Evolutionary conservation across 2,797 vertebrate species (phyloP), one percentile per base, ranked within the genome.

Genomic region (Eulemur coronatus): DNA sequence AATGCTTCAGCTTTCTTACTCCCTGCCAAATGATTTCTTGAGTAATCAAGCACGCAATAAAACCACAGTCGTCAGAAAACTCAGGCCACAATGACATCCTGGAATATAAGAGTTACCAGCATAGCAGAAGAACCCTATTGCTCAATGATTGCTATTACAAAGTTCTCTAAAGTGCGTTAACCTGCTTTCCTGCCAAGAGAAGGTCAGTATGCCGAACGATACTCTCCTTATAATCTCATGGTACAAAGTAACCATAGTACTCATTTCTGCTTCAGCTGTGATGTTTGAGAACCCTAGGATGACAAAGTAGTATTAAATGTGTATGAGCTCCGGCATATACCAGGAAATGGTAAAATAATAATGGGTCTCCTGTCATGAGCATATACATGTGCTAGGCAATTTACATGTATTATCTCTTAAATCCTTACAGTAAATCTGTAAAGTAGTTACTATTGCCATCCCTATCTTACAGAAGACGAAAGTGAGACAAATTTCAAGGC

Each of bases 1-100:
- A 95, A 80, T 70, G 22, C 50, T 80, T 88, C 57, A 41, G 33
- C 5, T 80, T 67, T 91, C 33, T 81, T 80, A 33, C 5, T 22
- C 13, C 10, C 46, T 72, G 59, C 24, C 67, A 82, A 84, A 52
- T 82, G 52, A 24, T 35, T 96, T 87, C 61, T 59, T 90, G 69
- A 8, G 35, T 88, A 26, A 80, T 43, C 38, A 72, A 50, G 20
- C 33, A 65, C 13, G 69, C 28, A 93, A n/a, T 61, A 75, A 95
- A 91, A 87, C 30, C 41, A 78, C 38, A 57, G 43, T 61, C 24
- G 38, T 95, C 70, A 79, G 78, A 84, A 91, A 95, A 73, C 82
- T 79, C 43, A 93, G 79, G 43, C 13, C n/a, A 30, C 84, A 59
- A 91, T 1, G 15, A 84, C 20, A 93, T 57, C 43, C 72, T 88